These are phyloP conservation scores for Mesaphorura yosii DNA, from an alignment of 1,140 invertebrate species.

Conservation along the genomic window DNA sequence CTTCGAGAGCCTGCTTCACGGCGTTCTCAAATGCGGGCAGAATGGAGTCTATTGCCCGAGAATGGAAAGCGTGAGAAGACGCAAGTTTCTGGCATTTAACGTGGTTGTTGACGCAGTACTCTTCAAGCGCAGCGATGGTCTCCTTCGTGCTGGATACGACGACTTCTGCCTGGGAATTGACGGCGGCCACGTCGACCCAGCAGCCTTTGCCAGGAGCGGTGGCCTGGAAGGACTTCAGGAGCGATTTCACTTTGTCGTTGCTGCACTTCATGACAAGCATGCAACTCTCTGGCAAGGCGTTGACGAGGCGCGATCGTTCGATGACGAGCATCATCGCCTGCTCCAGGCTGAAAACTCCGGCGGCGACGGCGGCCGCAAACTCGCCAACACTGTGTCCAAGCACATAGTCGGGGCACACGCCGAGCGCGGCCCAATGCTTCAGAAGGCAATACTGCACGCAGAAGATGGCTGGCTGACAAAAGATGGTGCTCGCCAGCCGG, in stretches of 20 bases:
- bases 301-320: slow-evolving; percentile 12
- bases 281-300: slow-evolving; percentile 2
- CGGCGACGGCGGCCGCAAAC: slow-evolving; percentile 15
- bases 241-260: background rate
- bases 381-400: slow-evolving; percentile 23
- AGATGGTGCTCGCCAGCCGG: slow-evolving; percentile 10
- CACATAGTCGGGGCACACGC: slow-evolving; percentile 15
- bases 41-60: slow-evolving; percentile 11
- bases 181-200: background rate
- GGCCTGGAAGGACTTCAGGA: slow-evolving; percentile 3
- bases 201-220: background rate
- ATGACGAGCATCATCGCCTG: slow-evolving; percentile 10
- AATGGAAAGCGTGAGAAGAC: slow-evolving; percentile 12
- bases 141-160: slow-evolving; percentile 4
- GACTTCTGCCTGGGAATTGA: slow-evolving; percentile 5
- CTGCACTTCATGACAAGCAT: slow-evolving; percentile 19
- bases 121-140: background rate
- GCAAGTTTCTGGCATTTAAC: slow-evolving; percentile 1
- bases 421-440: slow-evolving; percentile 18
- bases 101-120: background rate
- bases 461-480: slow-evolving; percentile 22
- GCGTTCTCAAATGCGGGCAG: slow-evolving; percentile 11
- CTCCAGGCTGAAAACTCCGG: slow-evolving; percentile 15
- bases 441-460: slow-evolving; percentile 19
- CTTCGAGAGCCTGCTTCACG: no score